phyloP scores from a whole-genome alignment of 2,888 invertebrate species.

The Ophraella communa region DNA sequence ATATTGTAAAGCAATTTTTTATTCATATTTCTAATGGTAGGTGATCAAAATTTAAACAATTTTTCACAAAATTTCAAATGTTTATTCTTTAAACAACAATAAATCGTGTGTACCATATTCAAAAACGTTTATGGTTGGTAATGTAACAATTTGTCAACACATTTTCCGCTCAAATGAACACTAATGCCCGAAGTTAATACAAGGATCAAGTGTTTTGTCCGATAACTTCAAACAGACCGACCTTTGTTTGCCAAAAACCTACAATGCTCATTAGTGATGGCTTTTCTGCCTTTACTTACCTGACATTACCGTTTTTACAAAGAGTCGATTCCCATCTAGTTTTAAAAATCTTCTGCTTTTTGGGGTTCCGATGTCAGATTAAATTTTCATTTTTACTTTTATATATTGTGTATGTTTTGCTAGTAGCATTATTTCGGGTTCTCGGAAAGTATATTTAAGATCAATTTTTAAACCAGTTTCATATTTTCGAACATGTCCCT shows the following conservation, averaged over 20 bases:
- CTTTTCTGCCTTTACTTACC: slow-evolving; percentile 52
- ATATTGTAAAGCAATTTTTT: too few relatives aligned
- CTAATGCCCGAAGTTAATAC: slow-evolving; percentile 53
- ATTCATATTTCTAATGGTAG: too few relatives aligned
- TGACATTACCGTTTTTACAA: slow-evolving; percentile 45
- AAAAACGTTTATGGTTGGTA: neutral
- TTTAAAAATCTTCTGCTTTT: slow-evolving; percentile 40
- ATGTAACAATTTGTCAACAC: slow-evolving; percentile 49
- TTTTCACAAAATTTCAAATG: too few relatives aligned
- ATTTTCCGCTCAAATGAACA: slow-evolving; percentile 38
- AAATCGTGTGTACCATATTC: neutral
- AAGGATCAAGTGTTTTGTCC: slow-evolving; percentile 49
- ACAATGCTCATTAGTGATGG: slow-evolving; percentile 54
- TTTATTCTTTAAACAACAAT: neutral
- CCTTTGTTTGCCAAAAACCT: slow-evolving; percentile 36
- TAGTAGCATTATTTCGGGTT: slow-evolving; percentile 16
- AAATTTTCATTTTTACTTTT: slow-evolving; percentile 30
- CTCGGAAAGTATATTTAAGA: slow-evolving; percentile 14
- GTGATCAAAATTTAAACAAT: too few relatives aligned
- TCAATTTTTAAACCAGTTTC: slow-evolving; percentile 14
- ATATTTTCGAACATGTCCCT: neutral
- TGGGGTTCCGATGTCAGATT: slow-evolving; percentile 43
- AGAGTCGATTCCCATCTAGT: slow-evolving; percentile 35
- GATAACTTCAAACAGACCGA: slow-evolving; percentile 42
- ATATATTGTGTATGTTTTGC: slow-evolving; percentile 3